Evolutionary conservation across 2,888 invertebrate genomes (phyloP), one percentile per base, ranked within the genome.

Genomic region (Pachycephus smyrnensis): DNA sequence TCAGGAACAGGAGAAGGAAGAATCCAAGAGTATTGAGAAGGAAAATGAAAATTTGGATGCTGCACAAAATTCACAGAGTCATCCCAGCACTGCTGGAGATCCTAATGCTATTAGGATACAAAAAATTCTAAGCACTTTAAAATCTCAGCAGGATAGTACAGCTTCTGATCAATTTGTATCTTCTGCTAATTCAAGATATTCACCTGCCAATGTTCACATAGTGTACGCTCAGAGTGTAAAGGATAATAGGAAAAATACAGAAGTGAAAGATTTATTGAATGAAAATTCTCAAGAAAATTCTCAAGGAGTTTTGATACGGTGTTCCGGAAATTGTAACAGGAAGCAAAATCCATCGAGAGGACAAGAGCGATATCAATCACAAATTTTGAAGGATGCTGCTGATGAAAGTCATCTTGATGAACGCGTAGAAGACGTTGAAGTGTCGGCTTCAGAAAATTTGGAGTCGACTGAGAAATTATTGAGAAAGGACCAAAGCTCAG

Each of bases 201-300:
- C 33, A 32, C 82, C 85, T 0, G 40, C 82, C 11, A 84, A 84
- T 73, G 82, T 85, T 68, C 84, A 86, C 4, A 32, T 85, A 30
- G 79, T 86, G 68, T 86, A 87, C 37, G 80, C 84, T 0, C 84
- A 83, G 74, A 83, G 81, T 69, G 55, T 80, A 6, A 71, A 33
- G 33, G 74, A 12, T 6, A 37, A 37, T n/a, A 9, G 12, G 0
- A 23, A 33, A 23, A 37, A 74, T 74, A 12, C 37, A 23, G 68
- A 35, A 68, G 75, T 37, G 12, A 75, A 33, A 32, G 36, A 75
- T 11, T 30, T 32, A 36, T 12, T 35, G 71, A 36, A 73, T 73
- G 73, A 37, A 23, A 35, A 11, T 30, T 30, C 31, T 12, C 11
- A 11, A 1, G 69, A 30, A 69, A 32, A 69, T 30, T 30, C 32